Percentiles rank a stretch among this genome's conserved stretches.
These are phyloP conservation scores for Leptothorax acervorum DNA, from an alignment of 2,888 invertebrate species.

Conservation along the genomic window DNA sequence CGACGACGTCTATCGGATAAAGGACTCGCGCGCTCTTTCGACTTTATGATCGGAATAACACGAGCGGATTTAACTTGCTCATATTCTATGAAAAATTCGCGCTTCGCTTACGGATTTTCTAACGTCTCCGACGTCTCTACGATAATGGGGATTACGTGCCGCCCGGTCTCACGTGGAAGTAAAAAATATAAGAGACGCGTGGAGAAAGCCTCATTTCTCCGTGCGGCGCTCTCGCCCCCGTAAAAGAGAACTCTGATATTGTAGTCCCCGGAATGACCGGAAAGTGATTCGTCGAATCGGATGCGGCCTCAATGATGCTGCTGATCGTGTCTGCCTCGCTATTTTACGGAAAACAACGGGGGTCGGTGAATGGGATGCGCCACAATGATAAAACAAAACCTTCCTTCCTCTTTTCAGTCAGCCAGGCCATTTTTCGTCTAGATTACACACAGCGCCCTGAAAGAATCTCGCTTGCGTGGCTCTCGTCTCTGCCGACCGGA, in stretches of 20 bases:
- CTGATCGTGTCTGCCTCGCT: neutral
- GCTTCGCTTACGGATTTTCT: constrained; percentile 36
- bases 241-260: neutral
- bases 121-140: constrained; percentile 38
- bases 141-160: constrained; percentile 54
- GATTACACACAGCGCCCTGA: constrained; percentile 6
- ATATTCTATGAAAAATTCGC: constrained; percentile 40
- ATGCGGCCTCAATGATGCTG: neutral
- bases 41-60: constrained; percentile 30
- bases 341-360: neutral
- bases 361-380: neutral
- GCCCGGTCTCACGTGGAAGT: constrained; percentile 16
- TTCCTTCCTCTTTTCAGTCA: neutral
- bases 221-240: neutral
- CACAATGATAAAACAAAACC: neutral
- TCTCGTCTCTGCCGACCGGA: neutral
- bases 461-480: neutral
- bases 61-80: constrained; percentile 23
- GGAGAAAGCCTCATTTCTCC: neutral
- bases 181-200: constrained; percentile 52
- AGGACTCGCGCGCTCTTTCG: constrained; percentile 20
- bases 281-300: constrained; percentile 8
- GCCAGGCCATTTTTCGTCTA: neutral
- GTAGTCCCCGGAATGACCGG: neutral
- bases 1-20: constrained; percentile 13